Evolutionary conservation across 1,140 invertebrate genomes (phyloP), one percentile per base, ranked within the genome.

Genomic region (Tribolium castaneum): DNA sequence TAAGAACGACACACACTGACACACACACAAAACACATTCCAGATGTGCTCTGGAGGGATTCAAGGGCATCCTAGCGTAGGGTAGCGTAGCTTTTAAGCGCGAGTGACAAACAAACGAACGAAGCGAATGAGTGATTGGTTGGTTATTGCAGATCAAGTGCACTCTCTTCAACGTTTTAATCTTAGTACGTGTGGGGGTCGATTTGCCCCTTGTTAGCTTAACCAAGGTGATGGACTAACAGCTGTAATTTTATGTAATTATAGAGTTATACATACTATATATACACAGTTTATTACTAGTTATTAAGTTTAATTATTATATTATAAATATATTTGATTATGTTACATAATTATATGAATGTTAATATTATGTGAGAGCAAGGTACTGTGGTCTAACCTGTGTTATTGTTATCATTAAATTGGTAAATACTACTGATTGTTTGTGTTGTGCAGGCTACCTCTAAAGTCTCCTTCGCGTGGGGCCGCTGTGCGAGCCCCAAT

Each of bases 31-130:
- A 74, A 84, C 82, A 86, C 86, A 86, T 86, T 86, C 86, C 86
- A 86, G 84, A 85, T 83, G 80, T 84, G 84, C 83, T 86, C 85
- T 86, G 81, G 81, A 84, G 86, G 86, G 86, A 86, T 86, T 83
- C 83, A 85, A 85, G 86, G 86, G 86, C 86, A 86, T 86, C 84
- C 78, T 84, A 86, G 84, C 75, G 70, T 84, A 82, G 80, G 49
- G 62, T 84, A 79, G 73, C 34, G 39, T 78, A 78, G 71, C 73
- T 75, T 78, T 54, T 78, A 76, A 51, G 73, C 54, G 77, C 45
- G 59, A 19, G 70, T 72, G 50, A 70, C 34, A 70, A 30, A 54
- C 12, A 6, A 22, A 22, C 54, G 52, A 22, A 22, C 54, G 52
- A 7, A 22, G 22, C 25, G 54, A 66, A 66, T 39, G 59, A 66